Conservation (phyloP, 2,797 vertebrate genomes). For the Acrossocheilus fasciatus region DNA sequence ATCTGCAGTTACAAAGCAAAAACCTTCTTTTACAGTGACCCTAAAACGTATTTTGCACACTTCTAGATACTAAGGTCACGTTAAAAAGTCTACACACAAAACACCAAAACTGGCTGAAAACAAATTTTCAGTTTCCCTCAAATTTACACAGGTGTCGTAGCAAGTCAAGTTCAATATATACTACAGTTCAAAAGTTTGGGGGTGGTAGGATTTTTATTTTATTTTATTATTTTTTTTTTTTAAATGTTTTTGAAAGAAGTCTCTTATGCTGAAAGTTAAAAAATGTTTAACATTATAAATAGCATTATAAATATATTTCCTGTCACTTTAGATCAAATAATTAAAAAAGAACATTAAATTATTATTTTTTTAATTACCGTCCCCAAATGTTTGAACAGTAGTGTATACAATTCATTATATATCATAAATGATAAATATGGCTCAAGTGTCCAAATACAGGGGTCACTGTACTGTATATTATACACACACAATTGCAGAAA, state of each 20-base stretch:
- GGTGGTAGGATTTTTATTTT: no score
- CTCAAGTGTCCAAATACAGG: background rate
- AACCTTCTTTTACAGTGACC: background rate
- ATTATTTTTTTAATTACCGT: background rate
- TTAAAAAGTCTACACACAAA: background rate
- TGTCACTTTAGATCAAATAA: background rate
- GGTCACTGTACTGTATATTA: background rate
- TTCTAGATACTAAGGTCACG: background rate
- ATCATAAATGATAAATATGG: background rate
- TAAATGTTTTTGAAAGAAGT: no score
- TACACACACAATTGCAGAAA: background rate
- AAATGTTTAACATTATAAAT: background rate
- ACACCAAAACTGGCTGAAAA: background rate
- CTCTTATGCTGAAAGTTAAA: background rate
- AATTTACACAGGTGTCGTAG: background rate
- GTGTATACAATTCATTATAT: background rate
- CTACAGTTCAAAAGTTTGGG: background rate
- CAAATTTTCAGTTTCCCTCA: background rate
- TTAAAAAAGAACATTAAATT: no score
- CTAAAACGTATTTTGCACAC: background rate
- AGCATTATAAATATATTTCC: background rate
- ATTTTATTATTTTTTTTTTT: no score
- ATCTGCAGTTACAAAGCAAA: background rate
- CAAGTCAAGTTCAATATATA: background rate
- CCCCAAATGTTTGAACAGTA: background rate